Evolutionary conservation across 2,113 vertebrate species (phyloP), one percentile per base, ranked within the genome.

Genomic region (Notarius lentiginosus): DNA sequence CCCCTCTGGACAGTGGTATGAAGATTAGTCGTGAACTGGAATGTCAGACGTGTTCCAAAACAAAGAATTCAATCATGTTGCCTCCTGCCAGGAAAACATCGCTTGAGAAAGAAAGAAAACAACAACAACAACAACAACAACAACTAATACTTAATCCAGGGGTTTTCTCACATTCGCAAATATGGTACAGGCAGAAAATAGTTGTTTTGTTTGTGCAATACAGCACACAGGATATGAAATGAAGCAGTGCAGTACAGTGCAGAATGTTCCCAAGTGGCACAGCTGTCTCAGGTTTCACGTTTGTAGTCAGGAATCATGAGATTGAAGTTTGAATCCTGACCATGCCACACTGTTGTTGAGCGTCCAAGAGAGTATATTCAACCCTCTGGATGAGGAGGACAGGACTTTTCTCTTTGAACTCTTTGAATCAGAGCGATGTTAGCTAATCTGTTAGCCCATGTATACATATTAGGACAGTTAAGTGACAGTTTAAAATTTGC

Each of bases 1-100:
- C 84, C 9, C 79, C 89, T 92, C 90, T 61, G 89, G 93, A 93
- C 94, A 93, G 91, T 83, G 91, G 92, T 90, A 92, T 87, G 90
- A 91, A 88, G 60, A 88, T 89, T 66, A 88, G 88, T 84, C 68
- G 85, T 66, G 70, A 41, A 70, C 80, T 82, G 88, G 84, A 87
- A 89, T 87, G 82, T 86, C 82, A 83, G 60, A 87, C 53, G 80
- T 17, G 80, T 82, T 86, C 72, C 51, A 27, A 10, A 53, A 47
- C 49, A 30, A 82, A 72, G 70, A 85, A 85, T 83, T 22, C 70
- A 68, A 51, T 79, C 60, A 55, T 47, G 51, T 49, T 49, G 24
- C 14, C 17, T 86, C 53, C 68, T 68, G 81, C 49, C 81, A 77
- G 73, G 72, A 84, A 84, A 68, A 77, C 51, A 51, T 73, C n/a